Evolutionary conservation across 64 coral and sea anemone genomes (phyloP), one percentile per base, ranked within the genome.

Genomic region (Pachyseris speciosa): DNA sequence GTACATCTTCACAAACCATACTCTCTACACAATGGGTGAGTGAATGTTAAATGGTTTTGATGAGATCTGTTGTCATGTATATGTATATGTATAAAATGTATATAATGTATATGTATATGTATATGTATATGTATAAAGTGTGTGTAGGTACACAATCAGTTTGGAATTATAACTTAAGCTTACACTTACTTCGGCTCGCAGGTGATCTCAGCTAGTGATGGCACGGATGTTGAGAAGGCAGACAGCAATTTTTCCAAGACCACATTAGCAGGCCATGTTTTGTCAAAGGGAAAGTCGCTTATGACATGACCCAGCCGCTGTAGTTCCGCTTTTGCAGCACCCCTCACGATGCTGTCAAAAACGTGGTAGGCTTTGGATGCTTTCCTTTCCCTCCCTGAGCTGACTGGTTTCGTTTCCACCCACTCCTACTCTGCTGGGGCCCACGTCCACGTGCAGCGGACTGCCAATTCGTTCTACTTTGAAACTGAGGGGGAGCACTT

Each of bases 301-400:
- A 94, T 64, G 49, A 81, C 91, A 63, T 94, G 72, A 30, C 84
- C 91, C 84, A 93, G 41, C 27, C 74, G 83, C 41, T 86, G 91
- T n/a, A 93, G 42, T 68, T 93, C 84, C 17, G 91, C 84, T 80
- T 87, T 93, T 29, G 84, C 84, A 34, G 70, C 42, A 37, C 84
- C 84, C 44, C 74, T 75, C 32, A 79, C 42, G 30, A 87, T 53
- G 36, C 27, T 67, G 43, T 93, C 61, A 79, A 45, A 72, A 55
- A 91, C 71, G 52, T 55, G 51, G 28, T 51, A 8, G 63, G 72
- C 50, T 72, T 91, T 58, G 59, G 9, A 63, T 91, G 89, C 66
- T 80, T 91, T 20, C 45, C 63, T 57, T 91, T 69, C 78, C 61
- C 47, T 66, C 64, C 63, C 32, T 70, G 66, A 53, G 65, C 37